Percentiles rank a stretch among this genome's conserved stretches.
Evolutionary conservation across 2,797 vertebrate genomes (phyloP).

Genomic region (Bovichtus diacanthus): DNA sequence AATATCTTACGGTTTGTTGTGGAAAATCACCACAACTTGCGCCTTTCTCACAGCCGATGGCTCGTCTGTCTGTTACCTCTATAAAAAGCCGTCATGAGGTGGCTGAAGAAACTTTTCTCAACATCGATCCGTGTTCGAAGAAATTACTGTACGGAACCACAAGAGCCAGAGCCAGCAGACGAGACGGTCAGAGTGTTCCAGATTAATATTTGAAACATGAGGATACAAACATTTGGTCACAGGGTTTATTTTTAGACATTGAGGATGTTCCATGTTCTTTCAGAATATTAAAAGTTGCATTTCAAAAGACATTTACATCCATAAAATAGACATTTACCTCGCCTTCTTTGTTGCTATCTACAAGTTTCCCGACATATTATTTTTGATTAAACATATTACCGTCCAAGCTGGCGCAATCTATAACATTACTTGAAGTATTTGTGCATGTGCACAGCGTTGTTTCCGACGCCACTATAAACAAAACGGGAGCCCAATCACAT

Average conservation of each 20-base stretch:
- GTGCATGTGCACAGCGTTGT: not conserved
- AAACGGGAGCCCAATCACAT: too few relatives aligned
- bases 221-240: not conserved
- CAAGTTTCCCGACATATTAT: not conserved
- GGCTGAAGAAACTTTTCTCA: not conserved
- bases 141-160: too few relatives aligned
- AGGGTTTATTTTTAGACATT: not conserved
- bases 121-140: not conserved
- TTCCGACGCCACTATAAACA: too few relatives aligned
- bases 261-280: not conserved
- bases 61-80: not conserved
- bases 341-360: not conserved
- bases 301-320: not conserved
- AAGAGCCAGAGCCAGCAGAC: not conserved
- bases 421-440: not conserved
- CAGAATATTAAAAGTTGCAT: not conserved
- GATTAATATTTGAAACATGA: not conserved
- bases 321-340: not conserved
- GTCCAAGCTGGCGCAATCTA: not conserved
- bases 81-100: not conserved
- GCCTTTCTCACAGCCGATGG: slow-evolving; percentile 16
- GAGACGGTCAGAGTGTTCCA: not conserved
- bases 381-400: not conserved
- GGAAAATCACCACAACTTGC: slow-evolving; percentile 74
- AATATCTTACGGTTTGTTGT: slow-evolving; percentile 61